phyloP scores from a whole-genome alignment of 2,888 invertebrate genomes.

The Apotomis capreana region DNA sequence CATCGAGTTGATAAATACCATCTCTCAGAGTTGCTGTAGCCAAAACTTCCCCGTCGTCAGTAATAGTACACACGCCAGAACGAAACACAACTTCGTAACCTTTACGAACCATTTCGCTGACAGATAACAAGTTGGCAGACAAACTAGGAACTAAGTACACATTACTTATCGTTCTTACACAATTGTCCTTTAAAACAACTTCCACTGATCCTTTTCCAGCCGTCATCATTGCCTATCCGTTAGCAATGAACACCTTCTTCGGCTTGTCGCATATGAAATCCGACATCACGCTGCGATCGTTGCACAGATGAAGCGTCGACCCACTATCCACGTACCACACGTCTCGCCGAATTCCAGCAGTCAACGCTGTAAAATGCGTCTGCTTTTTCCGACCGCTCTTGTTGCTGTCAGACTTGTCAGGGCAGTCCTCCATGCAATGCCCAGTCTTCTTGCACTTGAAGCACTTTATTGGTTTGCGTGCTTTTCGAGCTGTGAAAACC shows the following conservation, averaged over 20 bases:
- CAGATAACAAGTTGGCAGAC: constrained; percentile 6
- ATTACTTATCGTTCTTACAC: constrained; percentile 1
- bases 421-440: neutral
- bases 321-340: neutral
- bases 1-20: neutral
- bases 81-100: neutral
- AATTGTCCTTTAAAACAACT: neutral
- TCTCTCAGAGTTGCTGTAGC: neutral
- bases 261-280: neutral
- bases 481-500: neutral
- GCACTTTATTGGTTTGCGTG: neutral
- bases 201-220: neutral
- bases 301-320: neutral
- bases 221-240: neutral
- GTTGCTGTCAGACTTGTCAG: neutral
- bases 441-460: neutral
- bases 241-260: neutral
- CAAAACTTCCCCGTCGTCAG: neutral
- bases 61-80: neutral
- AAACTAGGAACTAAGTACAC: constrained; percentile 18
- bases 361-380: neutral
- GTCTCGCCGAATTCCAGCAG: neutral
- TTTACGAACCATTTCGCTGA: neutral
- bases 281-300: neutral
- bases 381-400: neutral